Evolutionary conservation across 2,888 invertebrate species (phyloP).

Genomic region (Eilema depressum): DNA sequence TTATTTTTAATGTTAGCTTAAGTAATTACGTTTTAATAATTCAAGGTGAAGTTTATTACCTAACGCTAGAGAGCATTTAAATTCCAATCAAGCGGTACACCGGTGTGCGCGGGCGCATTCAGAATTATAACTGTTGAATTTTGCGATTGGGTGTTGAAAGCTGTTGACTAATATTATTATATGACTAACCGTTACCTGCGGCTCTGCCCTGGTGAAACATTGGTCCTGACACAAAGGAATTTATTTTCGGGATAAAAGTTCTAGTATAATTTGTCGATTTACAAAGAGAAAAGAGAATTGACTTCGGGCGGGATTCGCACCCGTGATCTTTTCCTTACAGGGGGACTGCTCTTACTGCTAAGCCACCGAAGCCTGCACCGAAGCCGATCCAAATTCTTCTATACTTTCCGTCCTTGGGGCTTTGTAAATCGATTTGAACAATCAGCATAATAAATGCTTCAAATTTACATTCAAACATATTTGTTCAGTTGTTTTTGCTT

Average conservation of each 20-base stretch:
- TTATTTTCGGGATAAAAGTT: neutral
- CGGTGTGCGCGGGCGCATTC: slow-evolving; percentile 6
- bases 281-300: too few relatives aligned
- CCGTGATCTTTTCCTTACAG: too few relatives aligned
- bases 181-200: neutral
- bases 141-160: slow-evolving; percentile 9
- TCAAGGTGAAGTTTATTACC: slow-evolving; percentile 34
- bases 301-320: too few relatives aligned
- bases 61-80: slow-evolving; percentile 30
- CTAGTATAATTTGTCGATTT: too few relatives aligned
- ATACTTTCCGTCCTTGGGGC: too few relatives aligned
- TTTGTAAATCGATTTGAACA: too few relatives aligned
- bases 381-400: too few relatives aligned
- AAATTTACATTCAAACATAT: too few relatives aligned
- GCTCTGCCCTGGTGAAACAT: too few relatives aligned
- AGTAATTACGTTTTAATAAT: slow-evolving; percentile 34
- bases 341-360: too few relatives aligned
- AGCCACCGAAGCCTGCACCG: too few relatives aligned
- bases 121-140: slow-evolving; percentile 12
- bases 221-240: neutral
- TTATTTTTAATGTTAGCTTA: slow-evolving; percentile 17
- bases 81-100: slow-evolving; percentile 38
- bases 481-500: neutral
- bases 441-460: too few relatives aligned
- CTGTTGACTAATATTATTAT: neutral